A percentile compares a stretch with the other conserved stretches of the same genome.
These are phyloP conservation scores for Chymomyza procnemis DNA, from an alignment of 2,888 invertebrate genomes.

Conservation along the genomic window DNA sequence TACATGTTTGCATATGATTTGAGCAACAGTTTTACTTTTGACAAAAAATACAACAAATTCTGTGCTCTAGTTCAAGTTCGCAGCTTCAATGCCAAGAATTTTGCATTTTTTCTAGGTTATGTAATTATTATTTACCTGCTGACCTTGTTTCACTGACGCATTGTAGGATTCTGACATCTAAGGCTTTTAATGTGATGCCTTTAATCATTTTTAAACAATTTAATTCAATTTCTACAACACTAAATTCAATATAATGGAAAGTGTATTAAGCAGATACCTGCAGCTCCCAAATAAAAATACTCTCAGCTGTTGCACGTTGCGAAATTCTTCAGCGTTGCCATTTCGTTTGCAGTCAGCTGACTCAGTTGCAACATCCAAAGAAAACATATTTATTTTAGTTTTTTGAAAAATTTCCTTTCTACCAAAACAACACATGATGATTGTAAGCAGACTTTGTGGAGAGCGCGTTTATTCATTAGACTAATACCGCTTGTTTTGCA, in stretches of 20 bases:
- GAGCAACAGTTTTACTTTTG: constrained; percentile 35
- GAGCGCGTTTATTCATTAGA: background rate
- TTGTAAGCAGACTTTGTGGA: constrained; percentile 7
- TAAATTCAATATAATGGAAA: background rate
- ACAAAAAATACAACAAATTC: background rate
- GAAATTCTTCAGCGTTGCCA: background rate
- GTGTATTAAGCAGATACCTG: background rate
- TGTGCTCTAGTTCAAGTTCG: constrained; percentile 6
- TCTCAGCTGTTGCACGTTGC: background rate
- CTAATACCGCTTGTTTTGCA: background rate
- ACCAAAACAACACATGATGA: background rate
- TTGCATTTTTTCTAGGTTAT: constrained; percentile 50
- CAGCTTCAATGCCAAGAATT: background rate
- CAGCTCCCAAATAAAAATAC: background rate
- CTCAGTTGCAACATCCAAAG: background rate
- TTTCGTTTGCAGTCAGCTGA: background rate
- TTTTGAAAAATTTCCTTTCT: no score
- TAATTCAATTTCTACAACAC: background rate
- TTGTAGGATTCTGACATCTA: constrained; percentile 54
- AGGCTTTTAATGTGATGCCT: constrained; percentile 47
- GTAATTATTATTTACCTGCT: constrained; percentile 68
- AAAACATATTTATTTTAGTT: no score
- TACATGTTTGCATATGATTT: background rate
- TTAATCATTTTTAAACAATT: constrained; percentile 53
- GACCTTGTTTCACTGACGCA: constrained; percentile 55